These are phyloP conservation scores for Diorhabda elongata DNA, from an alignment of 1,140 invertebrate genomes.

Conservation along the genomic window DNA sequence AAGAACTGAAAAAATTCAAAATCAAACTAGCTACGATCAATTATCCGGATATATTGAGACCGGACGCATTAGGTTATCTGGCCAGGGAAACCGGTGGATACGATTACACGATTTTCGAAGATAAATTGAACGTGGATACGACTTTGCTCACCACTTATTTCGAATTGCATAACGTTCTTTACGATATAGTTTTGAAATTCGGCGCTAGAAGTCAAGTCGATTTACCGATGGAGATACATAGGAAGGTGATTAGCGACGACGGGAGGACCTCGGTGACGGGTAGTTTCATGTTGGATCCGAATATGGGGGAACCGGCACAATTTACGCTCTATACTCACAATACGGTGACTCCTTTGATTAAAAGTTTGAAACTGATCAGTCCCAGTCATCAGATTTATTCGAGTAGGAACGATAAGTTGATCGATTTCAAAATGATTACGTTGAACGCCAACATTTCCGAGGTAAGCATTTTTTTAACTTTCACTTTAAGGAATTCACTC, in stretches of 20 bases:
- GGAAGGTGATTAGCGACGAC: slow-evolving; percentile 49
- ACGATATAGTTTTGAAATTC: slow-evolving; percentile 49
- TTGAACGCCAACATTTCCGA: slow-evolving; percentile 52
- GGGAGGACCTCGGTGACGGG: slow-evolving; percentile 48
- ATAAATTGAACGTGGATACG: slow-evolving; percentile 50
- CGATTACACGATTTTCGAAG: slow-evolving; percentile 51
- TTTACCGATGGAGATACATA: slow-evolving; percentile 54
- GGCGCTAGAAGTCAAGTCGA: slow-evolving; percentile 50
- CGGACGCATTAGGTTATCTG: slow-evolving; percentile 47
- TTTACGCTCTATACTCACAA: slow-evolving; percentile 52
- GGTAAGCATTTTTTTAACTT: slow-evolving; percentile 37
- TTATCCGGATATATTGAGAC: slow-evolving; percentile 47
- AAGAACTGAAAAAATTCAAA: slow-evolving; percentile 41
- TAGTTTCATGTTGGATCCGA: slow-evolving; percentile 50
- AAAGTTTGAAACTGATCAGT: slow-evolving; percentile 47
- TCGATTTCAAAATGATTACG: slow-evolving; percentile 52
- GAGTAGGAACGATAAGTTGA: slow-evolving; percentile 47
- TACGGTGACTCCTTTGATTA: slow-evolving; percentile 49
- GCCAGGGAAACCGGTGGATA: slow-evolving; percentile 48
- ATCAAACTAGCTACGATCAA: slow-evolving; percentile 52
- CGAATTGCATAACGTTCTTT: slow-evolving; percentile 51
- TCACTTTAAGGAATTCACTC: neutral
- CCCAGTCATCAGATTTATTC: slow-evolving; percentile 48
- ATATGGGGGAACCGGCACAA: slow-evolving; percentile 48
- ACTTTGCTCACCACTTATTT: slow-evolving; percentile 53